Conservation (phyloP, 1,140 invertebrate species). For the Eubasilissa regina region DNA sequence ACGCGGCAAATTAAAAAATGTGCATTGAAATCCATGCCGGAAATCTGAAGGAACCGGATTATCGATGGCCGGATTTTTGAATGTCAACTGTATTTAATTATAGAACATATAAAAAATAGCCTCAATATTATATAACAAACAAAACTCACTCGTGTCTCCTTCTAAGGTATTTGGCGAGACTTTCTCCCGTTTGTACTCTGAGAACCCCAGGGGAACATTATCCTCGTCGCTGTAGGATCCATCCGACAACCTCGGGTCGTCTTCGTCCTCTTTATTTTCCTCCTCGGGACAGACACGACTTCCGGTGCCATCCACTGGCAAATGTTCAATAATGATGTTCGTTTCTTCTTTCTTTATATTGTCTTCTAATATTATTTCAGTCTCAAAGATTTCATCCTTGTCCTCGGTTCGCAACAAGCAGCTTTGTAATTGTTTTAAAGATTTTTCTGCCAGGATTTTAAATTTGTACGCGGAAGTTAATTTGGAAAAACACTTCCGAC, state of each 20-base stretch:
- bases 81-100: too few species aligned
- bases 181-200: neutral
- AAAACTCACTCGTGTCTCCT: too few species aligned
- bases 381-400: too few species aligned
- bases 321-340: too few species aligned
- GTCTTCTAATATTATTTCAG: neutral
- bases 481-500: conserved; percentile 11
- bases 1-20: too few species aligned
- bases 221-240: conserved; percentile 7
- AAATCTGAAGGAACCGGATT: too few species aligned
- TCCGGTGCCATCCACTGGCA: neutral
- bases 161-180: too few species aligned
- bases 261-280: neutral
- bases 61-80: too few species aligned
- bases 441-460: conserved; percentile 28
- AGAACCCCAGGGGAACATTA: conserved; percentile 15
- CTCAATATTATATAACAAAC: too few species aligned
- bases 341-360: conserved; percentile 12
- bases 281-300: neutral
- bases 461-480: conserved; percentile 26
- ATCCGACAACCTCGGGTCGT: neutral
- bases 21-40: too few species aligned
- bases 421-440: conserved; percentile 14
- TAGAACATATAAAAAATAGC: too few species aligned
- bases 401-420: neutral